Percentiles rank a stretch among this genome's conserved stretches.
Conservation (phyloP, 2,113 vertebrate species). For the Scomber scombrus region DNA sequence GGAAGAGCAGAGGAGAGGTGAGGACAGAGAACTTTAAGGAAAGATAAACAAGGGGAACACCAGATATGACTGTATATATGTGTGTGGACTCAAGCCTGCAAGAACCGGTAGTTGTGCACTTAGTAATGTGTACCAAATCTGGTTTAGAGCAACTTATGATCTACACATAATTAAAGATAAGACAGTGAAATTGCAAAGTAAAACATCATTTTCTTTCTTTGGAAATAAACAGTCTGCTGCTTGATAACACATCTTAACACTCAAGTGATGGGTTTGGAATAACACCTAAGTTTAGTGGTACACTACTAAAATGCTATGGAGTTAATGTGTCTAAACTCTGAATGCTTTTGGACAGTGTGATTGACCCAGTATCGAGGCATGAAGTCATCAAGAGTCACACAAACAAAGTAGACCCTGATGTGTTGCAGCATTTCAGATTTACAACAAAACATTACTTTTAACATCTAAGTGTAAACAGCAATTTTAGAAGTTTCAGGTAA, state of each 20-base stretch:
- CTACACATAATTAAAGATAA: background rate
- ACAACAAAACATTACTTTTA: background rate
- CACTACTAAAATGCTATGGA: background rate
- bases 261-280: background rate
- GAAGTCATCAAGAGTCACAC: background rate
- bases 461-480: no score
- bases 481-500: no score
- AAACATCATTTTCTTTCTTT: no score
- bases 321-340: background rate
- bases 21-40: constrained; percentile 53
- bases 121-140: background rate
- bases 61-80: constrained; percentile 18
- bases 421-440: background rate
- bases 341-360: background rate
- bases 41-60: constrained; percentile 41
- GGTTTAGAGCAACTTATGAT: background rate
- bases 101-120: background rate
- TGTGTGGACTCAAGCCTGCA: constrained; percentile 9
- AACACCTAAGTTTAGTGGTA: background rate
- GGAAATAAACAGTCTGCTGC: background rate
- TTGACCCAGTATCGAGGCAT: background rate
- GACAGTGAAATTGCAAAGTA: background rate
- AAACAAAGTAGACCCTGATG: background rate
- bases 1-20: constrained; percentile 29
- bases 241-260: background rate